Evolutionary conservation across 1,140 invertebrate genomes (phyloP), one percentile per base, ranked within the genome.

Genomic region (Lepidotrigona ventralis): DNA sequence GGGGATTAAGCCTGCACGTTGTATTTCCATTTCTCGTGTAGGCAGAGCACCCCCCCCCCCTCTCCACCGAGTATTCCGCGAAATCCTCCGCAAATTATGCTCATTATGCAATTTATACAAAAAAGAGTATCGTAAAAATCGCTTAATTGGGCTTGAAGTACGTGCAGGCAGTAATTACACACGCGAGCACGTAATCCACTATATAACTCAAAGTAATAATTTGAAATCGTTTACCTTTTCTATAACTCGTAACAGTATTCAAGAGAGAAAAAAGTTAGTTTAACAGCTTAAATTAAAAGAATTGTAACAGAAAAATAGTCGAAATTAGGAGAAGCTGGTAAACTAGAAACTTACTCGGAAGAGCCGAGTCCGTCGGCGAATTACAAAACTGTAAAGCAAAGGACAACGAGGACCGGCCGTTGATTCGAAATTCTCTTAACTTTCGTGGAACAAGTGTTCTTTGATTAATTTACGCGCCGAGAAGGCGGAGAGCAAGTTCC

Each of bases 11-110:
- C n/a, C n/a, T n/a, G n/a, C n/a, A n/a, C n/a, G n/a, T n/a, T n/a
- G n/a, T n/a, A n/a, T n/a, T n/a, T n/a, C n/a, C n/a, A n/a, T n/a
- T n/a, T n/a, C n/a, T n/a, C n/a, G n/a, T n/a, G n/a, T n/a, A n/a
- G n/a, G n/a, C n/a, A n/a, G n/a, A n/a, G n/a, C n/a, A n/a, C n/a
- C n/a, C n/a, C n/a, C n/a, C n/a, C n/a, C n/a, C n/a, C n/a, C n/a
- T n/a, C n/a, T n/a, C n/a, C n/a, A n/a, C n/a, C n/a, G n/a, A n/a
- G n/a, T n/a, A n/a, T n/a, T n/a, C n/a, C n/a, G n/a, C n/a, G n/a
- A n/a, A n/a, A n/a, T n/a, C 69, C 56, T 3, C n/a, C 26, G 29
- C 69, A 53, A 80, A 80, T 80, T 80, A 80, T 63, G 53, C 5
- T n/a, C 19, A 17, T 46, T 46, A 46, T n/a, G n/a, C 58, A 60